Conservation (phyloP, 1,140 invertebrate genomes). For the Leptinotarsa lineolata region DNA sequence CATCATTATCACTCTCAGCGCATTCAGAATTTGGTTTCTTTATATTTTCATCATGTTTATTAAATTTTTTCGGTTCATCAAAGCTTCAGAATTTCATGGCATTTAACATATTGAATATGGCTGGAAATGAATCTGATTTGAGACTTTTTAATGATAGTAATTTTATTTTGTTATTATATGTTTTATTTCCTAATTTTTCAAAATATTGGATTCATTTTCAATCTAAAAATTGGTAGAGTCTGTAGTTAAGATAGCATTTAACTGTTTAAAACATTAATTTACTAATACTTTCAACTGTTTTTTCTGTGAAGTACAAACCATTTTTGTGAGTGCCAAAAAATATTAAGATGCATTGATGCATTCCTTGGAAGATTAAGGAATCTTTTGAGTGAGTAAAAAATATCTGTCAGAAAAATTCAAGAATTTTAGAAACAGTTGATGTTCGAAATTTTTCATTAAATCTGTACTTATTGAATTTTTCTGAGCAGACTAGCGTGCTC, state of each 20-base stretch:
- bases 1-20: neutral
- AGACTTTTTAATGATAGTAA: neutral
- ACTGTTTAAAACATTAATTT: slow-evolving; percentile 25
- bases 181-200: too few species aligned
- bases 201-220: slow-evolving; percentile 16
- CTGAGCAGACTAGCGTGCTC: slow-evolving; percentile 22
- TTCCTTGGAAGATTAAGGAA: slow-evolving; percentile 1
- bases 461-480: slow-evolving; percentile 38
- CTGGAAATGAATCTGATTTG: neutral
- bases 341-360: neutral
- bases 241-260: slow-evolving; percentile 25
- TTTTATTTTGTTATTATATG: neutral
- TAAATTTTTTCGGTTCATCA: neutral
- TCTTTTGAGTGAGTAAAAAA: neutral
- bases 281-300: slow-evolving; percentile 34
- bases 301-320: slow-evolving; percentile 40
- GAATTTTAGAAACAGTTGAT: neutral
- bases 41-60: neutral
- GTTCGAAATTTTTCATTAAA: slow-evolving; percentile 11
- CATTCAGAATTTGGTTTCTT: neutral
- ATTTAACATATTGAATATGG: neutral
- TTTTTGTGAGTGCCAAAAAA: slow-evolving; percentile 36
- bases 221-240: slow-evolving; percentile 3
- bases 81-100: neutral
- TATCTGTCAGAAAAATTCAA: slow-evolving; percentile 17